Conservation (phyloP, 1,140 invertebrate genomes). For the Anoplophora glabripennis region DNA sequence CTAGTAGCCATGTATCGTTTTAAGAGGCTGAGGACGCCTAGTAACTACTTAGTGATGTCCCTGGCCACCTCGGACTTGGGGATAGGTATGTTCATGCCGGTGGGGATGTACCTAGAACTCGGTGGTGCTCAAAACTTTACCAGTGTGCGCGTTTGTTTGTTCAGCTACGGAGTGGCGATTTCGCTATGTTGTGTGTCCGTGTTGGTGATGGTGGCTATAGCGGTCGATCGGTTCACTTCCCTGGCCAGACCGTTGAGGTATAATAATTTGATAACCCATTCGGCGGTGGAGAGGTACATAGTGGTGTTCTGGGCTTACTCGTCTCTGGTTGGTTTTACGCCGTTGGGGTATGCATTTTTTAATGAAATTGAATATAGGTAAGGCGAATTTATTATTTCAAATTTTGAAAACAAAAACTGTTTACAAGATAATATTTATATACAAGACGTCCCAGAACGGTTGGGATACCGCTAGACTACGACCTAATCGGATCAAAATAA, state of each 20-base stretch:
- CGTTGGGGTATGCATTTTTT: conserved; percentile 53
- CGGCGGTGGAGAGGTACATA: conserved; percentile 59
- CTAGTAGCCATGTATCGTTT: conserved; percentile 59
- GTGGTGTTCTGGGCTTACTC: conserved; percentile 62
- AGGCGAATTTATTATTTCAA: conserved; percentile 3
- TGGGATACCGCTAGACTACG: too few species aligned
- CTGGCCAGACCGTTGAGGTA: conserved; percentile 62
- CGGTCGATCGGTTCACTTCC: conserved; percentile 64
- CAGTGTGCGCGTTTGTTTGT: conserved; percentile 53
- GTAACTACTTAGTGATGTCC: conserved; percentile 71
- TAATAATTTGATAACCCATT: conserved; percentile 62
- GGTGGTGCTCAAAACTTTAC: conserved; percentile 48
- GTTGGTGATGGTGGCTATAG: conserved; percentile 62
- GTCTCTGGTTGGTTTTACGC: conserved; percentile 55
- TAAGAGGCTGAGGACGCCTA: conserved; percentile 61
- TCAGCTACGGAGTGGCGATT: conserved; percentile 62
- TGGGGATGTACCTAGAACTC: conserved; percentile 62
- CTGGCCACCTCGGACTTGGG: conserved; percentile 70
- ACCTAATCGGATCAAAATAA: too few species aligned
- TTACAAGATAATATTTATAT: too few species aligned
- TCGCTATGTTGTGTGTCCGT: conserved; percentile 63
- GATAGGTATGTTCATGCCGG: conserved; percentile 71
- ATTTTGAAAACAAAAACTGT: too few species aligned
- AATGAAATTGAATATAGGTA: conserved; percentile 30
- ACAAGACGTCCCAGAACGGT: too few species aligned